Percentiles rank a stretch among this genome's conserved stretches.
phyloP scores from a whole-genome alignment of 2,113 vertebrate species.

The Neofelis nebulosa region DNA sequence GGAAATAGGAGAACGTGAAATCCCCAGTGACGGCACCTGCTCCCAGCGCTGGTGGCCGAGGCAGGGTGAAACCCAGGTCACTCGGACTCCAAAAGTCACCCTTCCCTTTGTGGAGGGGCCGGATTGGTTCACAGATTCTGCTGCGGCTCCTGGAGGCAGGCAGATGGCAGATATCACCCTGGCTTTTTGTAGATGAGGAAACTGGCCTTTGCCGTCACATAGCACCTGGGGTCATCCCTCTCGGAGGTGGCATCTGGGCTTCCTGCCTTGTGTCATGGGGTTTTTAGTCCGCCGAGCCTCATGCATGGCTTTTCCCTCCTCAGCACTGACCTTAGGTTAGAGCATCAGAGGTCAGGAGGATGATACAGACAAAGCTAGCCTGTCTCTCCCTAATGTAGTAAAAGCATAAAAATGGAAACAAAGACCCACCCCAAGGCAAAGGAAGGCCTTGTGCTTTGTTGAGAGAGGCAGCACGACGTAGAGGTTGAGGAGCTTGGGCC shows the following conservation, averaged over 20 bases:
- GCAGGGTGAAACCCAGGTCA: neutral
- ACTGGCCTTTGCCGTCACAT: rapidly evolving
- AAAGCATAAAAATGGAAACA: neutral
- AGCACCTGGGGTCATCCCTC: neutral
- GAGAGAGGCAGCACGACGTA: neutral
- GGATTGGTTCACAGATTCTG: neutral
- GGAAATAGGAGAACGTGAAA: rapidly evolving
- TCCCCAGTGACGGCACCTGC: neutral
- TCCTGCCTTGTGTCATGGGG: neutral
- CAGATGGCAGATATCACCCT: neutral
- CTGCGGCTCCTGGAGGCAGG: neutral
- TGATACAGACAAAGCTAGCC: neutral
- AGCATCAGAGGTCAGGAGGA: neutral
- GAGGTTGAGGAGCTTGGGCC: neutral
- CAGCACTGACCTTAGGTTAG: neutral
- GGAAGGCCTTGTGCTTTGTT: neutral
- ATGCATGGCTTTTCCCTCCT: neutral
- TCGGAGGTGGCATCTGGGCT: rapidly evolving
- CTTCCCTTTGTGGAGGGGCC: neutral
- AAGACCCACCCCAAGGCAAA: neutral
- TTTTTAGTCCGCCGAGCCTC: neutral
- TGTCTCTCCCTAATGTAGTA: neutral
- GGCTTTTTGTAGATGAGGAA: neutral
- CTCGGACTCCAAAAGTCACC: neutral
- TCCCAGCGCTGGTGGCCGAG: rapidly evolving